Percentiles rank a stretch among this genome's conserved stretches.
Evolutionary conservation across 2,113 vertebrate species (phyloP).

Genomic region (Myotis brandtii): DNA sequence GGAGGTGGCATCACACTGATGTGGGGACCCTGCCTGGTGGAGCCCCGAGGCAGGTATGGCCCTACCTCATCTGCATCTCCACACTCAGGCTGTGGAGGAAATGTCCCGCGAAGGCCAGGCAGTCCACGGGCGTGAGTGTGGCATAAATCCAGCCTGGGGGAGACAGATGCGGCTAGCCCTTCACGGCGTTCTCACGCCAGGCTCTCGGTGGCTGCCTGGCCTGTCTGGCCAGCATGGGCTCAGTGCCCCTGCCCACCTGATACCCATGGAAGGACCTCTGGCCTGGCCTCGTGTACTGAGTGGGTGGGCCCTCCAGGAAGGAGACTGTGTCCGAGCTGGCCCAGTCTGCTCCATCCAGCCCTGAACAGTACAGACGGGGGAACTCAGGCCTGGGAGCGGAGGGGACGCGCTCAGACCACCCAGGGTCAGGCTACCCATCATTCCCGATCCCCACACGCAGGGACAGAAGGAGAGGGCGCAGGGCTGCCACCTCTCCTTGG

Average conservation of each 20-base stretch:
- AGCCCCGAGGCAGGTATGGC: not conserved
- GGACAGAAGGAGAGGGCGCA: rapidly evolving
- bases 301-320: not conserved
- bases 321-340: not conserved
- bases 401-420: not conserved
- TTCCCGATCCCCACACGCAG: not conserved
- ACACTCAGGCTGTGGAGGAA: conserved; percentile 97
- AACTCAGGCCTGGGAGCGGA: not conserved
- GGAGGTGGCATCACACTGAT: not conserved
- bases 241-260: not conserved
- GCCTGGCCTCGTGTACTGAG: not conserved
- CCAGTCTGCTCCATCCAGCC: not conserved
- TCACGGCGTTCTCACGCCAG: rapidly evolving
- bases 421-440: rapidly evolving
- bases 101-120: conserved; percentile 96
- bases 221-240: not conserved
- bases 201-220: not conserved
- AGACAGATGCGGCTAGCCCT: not conserved
- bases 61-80: conserved; percentile 99
- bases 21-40: not conserved
- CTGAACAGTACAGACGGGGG: not conserved
- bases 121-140: conserved; percentile 97
- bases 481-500: not conserved
- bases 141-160: conserved; percentile 97
- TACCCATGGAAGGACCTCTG: not conserved